Conservation (phyloP, 2,888 invertebrate genomes). For the Heliothis peltigera region DNA sequence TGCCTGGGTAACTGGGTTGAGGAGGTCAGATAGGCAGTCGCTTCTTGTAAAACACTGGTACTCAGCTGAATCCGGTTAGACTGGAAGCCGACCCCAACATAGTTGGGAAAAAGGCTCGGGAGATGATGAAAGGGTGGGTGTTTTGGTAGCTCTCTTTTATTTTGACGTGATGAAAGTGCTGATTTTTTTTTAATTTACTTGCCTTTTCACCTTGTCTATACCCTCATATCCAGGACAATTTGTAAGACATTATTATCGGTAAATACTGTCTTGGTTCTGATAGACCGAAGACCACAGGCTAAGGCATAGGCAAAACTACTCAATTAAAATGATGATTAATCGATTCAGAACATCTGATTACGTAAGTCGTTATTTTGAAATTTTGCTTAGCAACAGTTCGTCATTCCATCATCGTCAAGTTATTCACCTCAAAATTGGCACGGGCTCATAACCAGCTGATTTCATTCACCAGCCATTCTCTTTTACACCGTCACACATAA, state of each 20-base stretch:
- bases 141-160: too few relatives aligned
- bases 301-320: background rate
- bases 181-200: too few relatives aligned
- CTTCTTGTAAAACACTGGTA: too few relatives aligned
- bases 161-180: too few relatives aligned
- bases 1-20: too few relatives aligned
- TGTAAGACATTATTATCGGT: background rate
- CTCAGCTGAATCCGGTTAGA: too few relatives aligned
- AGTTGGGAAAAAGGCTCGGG: too few relatives aligned
- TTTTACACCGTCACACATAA: slow-evolving; percentile 29
- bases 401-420: slow-evolving; percentile 16
- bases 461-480: slow-evolving; percentile 37
- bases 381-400: slow-evolving; percentile 21
- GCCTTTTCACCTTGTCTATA: background rate
- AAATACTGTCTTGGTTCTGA: background rate
- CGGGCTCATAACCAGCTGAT: slow-evolving; percentile 36
- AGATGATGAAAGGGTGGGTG: too few relatives aligned
- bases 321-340: background rate
- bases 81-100: too few relatives aligned
- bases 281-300: background rate
- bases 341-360: slow-evolving; percentile 4
- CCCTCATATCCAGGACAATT: background rate
- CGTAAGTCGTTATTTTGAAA: background rate
- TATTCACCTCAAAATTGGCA: slow-evolving; percentile 46
- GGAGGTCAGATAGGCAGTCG: too few relatives aligned